These are phyloP conservation scores for Montipora foliosa DNA, from an alignment of 64 coral and sea anemone species.

Conservation along the genomic window DNA sequence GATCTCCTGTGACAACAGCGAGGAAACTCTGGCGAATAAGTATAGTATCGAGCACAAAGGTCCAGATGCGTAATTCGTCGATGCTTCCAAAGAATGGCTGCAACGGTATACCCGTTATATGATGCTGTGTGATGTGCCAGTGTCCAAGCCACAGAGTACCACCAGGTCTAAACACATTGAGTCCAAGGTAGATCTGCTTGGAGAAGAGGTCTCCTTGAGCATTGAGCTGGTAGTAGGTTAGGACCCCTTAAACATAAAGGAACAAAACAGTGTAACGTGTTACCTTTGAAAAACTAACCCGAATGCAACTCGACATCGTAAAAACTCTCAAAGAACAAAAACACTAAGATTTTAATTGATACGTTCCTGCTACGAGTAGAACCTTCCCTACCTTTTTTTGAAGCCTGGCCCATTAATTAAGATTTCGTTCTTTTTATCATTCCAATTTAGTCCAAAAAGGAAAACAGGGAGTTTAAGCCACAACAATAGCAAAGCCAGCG, in stretches of 20 bases:
- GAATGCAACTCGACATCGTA: too few relatives aligned
- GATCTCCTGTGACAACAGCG: conserved; percentile 56
- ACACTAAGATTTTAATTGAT: too few relatives aligned
- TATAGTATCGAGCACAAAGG: conserved; percentile 67
- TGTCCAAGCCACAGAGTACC: conserved; percentile 88
- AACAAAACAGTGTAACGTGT: neutral
- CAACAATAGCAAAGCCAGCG: too few relatives aligned
- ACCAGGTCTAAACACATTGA: conserved; percentile 52
- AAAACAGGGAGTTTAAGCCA: too few relatives aligned
- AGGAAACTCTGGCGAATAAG: conserved; percentile 84
- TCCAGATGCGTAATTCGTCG: conserved; percentile 90
- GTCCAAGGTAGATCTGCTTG: conserved; percentile 75
- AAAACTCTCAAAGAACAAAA: too few relatives aligned
- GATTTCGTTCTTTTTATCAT: too few relatives aligned
- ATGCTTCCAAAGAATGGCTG: conserved; percentile 91
- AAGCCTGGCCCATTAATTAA: too few relatives aligned
- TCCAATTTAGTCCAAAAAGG: too few relatives aligned
- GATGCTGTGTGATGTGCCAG: conserved; percentile 78
- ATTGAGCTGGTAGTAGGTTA: conserved; percentile 77
- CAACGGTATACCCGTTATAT: conserved; percentile 70
- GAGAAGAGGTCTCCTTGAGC: conserved; percentile 55
- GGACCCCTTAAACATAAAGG: conserved; percentile 54
- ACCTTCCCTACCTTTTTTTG: too few relatives aligned
- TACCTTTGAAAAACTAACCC: too few relatives aligned
- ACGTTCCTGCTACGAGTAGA: too few relatives aligned